Percentiles rank a stretch among this genome's conserved stretches.
These are phyloP conservation scores for Camponotus vicinus DNA, from an alignment of 1,140 invertebrate species.

Conservation along the genomic window DNA sequence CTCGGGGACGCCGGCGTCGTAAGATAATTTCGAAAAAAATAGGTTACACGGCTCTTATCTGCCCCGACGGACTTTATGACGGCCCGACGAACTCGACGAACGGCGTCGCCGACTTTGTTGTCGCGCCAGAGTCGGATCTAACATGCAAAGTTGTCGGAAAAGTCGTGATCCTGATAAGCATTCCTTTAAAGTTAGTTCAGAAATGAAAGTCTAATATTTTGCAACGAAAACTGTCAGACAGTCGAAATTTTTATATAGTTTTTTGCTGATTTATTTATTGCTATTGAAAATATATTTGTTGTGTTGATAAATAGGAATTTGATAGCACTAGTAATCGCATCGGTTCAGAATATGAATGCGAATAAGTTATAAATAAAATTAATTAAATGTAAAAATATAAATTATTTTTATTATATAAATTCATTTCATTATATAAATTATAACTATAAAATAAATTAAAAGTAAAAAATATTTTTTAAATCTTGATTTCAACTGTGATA, in stretches of 20 bases:
- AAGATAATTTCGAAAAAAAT: slow-evolving; percentile 70
- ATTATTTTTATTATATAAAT: too few species aligned
- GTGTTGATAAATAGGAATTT: too few species aligned
- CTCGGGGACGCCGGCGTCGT: slow-evolving; percentile 27
- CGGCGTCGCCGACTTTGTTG: slow-evolving; percentile 20
- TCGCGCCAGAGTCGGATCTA: not conserved
- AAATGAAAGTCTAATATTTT: not conserved
- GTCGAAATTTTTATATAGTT: not conserved
- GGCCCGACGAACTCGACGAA: not conserved
- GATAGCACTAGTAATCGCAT: too few species aligned
- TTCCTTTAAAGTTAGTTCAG: not conserved
- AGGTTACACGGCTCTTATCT: slow-evolving; percentile 63
- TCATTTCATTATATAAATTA: too few species aligned
- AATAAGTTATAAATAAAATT: too few species aligned
- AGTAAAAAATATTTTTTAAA: too few species aligned
- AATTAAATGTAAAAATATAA: too few species aligned
- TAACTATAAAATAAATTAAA: too few species aligned
- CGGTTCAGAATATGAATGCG: too few species aligned
- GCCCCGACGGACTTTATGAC: slow-evolving; percentile 10
- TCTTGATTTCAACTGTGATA: too few species aligned
- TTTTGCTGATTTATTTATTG: not conserved
- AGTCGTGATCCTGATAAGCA: slow-evolving; percentile 3
- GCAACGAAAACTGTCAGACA: not conserved
- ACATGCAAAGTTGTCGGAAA: slow-evolving; percentile 18
- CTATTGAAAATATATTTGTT: not conserved